These are phyloP conservation scores for Meda fulgida DNA, from an alignment of 2,797 vertebrate species.

Conservation along the genomic window DNA sequence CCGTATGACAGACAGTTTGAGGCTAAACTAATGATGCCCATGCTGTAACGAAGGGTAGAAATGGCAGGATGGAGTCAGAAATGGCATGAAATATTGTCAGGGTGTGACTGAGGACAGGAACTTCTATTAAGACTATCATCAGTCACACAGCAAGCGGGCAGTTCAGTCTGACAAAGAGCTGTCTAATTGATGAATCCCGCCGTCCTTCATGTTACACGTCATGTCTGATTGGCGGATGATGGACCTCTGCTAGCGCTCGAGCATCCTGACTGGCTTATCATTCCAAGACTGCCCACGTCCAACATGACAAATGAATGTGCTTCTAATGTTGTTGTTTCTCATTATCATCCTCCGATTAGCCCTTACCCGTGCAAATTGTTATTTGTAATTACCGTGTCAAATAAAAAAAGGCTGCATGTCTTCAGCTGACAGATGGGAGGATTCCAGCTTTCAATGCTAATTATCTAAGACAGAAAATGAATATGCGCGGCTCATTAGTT, in stretches of 20 bases:
- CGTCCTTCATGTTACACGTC: conserved; percentile 16
- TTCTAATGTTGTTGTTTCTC: conserved; percentile 29
- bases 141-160: conserved; percentile 50
- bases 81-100: conserved; percentile 16
- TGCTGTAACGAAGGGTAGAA: conserved; percentile 38
- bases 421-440: conserved; percentile 22
- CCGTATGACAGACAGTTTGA: conserved; percentile 42
- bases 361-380: conserved; percentile 27
- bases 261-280: conserved; percentile 29
- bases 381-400: conserved; percentile 41
- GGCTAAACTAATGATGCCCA: conserved; percentile 51
- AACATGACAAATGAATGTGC: conserved; percentile 36
- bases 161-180: conserved; percentile 40
- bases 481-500: conserved; percentile 38
- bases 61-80: conserved; percentile 27
- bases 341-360: conserved; percentile 43
- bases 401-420: conserved; percentile 26
- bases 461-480: conserved; percentile 41
- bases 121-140: conserved; percentile 51
- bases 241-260: background rate
- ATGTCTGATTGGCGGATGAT: conserved; percentile 48
- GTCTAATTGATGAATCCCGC: conserved; percentile 48
- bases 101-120: conserved; percentile 48
- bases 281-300: conserved; percentile 15
- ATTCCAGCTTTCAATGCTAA: conserved; percentile 31